Conservation (phyloP, 1,140 invertebrate species). For the Pseudachorutes palmiensis region DNA sequence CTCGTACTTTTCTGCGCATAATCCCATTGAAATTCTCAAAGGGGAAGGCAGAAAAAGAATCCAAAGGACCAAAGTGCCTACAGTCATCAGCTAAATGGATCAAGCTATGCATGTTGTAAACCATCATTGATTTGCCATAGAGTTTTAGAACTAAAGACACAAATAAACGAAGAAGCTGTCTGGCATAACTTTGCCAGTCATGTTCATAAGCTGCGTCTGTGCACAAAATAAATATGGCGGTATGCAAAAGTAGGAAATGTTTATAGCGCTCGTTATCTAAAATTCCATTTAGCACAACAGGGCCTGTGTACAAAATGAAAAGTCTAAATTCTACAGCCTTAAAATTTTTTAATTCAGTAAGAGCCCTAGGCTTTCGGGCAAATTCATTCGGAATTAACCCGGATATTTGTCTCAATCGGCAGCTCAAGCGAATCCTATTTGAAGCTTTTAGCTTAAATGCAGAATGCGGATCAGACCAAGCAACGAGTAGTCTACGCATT, state of each 20-base stretch:
- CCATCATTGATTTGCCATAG: conserved; percentile 2
- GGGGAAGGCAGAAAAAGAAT: conserved; percentile 43
- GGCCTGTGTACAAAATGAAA: conserved; percentile 16
- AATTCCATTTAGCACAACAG: background rate
- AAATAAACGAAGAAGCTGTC: background rate
- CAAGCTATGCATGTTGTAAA: conserved; percentile 26
- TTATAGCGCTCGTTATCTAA: conserved; percentile 10
- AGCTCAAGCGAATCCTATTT: conserved; percentile 12
- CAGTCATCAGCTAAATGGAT: conserved; percentile 44
- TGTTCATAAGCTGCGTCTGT: background rate
- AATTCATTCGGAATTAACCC: conserved; percentile 39
- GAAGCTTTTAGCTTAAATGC: background rate
- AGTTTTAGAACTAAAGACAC: background rate
- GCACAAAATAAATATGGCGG: conserved; percentile 12
- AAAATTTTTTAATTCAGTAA: conserved; percentile 10
- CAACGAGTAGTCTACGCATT: conserved; percentile 35
- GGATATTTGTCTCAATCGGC: conserved; percentile 18
- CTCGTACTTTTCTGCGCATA: conserved; percentile 41
- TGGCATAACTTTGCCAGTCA: conserved; percentile 12
- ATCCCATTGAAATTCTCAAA: conserved; percentile 46
- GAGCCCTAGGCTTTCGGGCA: conserved; percentile 18
- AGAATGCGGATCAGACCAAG: conserved; percentile 37
- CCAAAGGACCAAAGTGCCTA: conserved; percentile 41
- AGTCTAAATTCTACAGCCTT: conserved; percentile 16
- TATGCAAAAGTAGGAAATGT: conserved; percentile 16